Evolutionary conservation across 2,113 vertebrate genomes (phyloP).

Genomic region (Hymenochirus boettgeri): DNA sequence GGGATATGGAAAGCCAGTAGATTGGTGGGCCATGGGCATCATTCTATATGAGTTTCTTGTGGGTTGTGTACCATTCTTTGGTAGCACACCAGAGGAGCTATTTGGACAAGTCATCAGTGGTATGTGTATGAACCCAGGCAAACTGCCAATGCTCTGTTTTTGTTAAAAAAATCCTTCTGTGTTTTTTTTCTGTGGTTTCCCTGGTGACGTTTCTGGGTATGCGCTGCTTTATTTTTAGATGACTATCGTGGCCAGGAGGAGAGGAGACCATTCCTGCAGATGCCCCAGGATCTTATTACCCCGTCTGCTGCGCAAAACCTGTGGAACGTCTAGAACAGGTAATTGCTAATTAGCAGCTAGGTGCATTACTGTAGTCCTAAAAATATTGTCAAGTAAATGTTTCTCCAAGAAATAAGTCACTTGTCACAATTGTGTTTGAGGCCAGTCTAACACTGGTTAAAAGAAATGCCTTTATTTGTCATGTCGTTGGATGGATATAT

Average conservation of each 20-base stretch:
- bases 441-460: too few relatives aligned
- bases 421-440: too few relatives aligned
- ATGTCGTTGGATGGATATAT: too few relatives aligned
- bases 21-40: constrained; percentile 98
- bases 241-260: constrained; percentile 88
- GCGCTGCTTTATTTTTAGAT: constrained; percentile 59
- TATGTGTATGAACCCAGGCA: constrained; percentile 51
- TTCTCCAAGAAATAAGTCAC: too few relatives aligned
- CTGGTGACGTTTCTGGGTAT: not conserved
- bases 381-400: too few relatives aligned
- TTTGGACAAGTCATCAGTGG: constrained; percentile 95
- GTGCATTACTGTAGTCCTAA: too few relatives aligned
- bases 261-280: constrained; percentile 83
- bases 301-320: constrained; percentile 76
- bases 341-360: too few relatives aligned
- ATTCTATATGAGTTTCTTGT: constrained; percentile 94
- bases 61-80: constrained; percentile 94
- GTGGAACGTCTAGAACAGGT: constrained; percentile 89
- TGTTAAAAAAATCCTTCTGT: too few relatives aligned
- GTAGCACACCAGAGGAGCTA: constrained; percentile 93
- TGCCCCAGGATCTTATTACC: constrained; percentile 86
- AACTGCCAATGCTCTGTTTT: too few relatives aligned
- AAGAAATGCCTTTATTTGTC: too few relatives aligned
- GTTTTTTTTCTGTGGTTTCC: too few relatives aligned
- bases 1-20: constrained; percentile 93